Base-by-base conservation (phyloP, 2,797 vertebrate species). In the Enteromius argenteus region DNA sequence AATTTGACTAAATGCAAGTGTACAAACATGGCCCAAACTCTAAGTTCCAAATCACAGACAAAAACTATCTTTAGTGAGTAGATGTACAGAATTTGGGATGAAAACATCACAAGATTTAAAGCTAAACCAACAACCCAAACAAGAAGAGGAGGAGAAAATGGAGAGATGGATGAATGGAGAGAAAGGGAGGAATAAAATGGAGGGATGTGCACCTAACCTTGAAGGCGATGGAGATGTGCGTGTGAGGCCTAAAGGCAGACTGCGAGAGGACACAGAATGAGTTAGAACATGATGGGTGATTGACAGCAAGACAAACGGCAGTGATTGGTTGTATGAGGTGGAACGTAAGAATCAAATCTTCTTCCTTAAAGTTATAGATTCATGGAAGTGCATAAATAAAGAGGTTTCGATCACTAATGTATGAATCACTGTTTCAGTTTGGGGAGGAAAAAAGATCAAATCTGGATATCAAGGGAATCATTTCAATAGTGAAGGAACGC, bases 221-320 rank as follows among this genome's bases (percentile, higher is more conserved):
- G 91, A 94, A 94, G 75, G 92, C 85, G 89, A 91, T 84, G 84
- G 90, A 90, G 92, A 94, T 91, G 91, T 93, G 92, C 49, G 88
- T 89, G 86, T 93, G 91, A 88, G 92, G 89, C 92, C 93, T 94
- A 93, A 94, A 94, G 79, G 93, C 93, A 93, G 93, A 94, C 94
- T 95, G 92, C 77, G 83, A 91, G 92, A 93, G 84, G 92, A 88
- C 88, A 88, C 90, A 85, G 91, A 86, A 90, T 56, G 71, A 68
- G 87, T 94, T 93, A 93, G 89, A 76, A 92, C 86, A 91, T 84
- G 84, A 85, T 71, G 83, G 86, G 84, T 75, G 71, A 90, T 39
- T 82, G 85, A 89, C 79, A 87, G 81, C 58, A 86, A 60, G 85
- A 46, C 82, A 77, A 81, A 73, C 49, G 35, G 27, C 64, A 15